These are phyloP conservation scores for Cheirogaleus major DNA, from an alignment of 2,797 vertebrate species.

Conservation along the genomic window DNA sequence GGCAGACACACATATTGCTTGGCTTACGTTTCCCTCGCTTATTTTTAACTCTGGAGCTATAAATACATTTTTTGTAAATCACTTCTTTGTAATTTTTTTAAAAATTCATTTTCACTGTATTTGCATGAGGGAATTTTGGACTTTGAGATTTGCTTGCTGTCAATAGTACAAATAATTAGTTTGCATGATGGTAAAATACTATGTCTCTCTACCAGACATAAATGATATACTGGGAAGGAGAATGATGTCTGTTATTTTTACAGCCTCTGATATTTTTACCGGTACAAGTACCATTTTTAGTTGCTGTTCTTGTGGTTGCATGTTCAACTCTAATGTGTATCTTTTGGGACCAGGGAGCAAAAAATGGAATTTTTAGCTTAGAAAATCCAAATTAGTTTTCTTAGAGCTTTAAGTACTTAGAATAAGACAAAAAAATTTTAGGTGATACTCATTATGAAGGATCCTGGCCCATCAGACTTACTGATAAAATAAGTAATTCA, in stretches of 20 bases:
- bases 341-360: conserved; percentile 32
- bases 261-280: conserved; percentile 51
- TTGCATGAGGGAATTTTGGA: conserved; percentile 12
- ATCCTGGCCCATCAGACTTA: background rate
- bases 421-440: background rate
- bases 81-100: conserved; percentile 43
- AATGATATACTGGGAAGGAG: background rate
- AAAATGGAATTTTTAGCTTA: conserved; percentile 45
- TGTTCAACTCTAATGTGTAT: conserved; percentile 28
- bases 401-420: conserved; percentile 4
- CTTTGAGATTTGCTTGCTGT: conserved; percentile 43
- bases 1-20: conserved; percentile 70
- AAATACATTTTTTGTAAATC: conserved; percentile 60
- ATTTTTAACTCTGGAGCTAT: conserved; percentile 70
- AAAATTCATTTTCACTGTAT: conserved; percentile 50
- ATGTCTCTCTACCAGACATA: background rate
- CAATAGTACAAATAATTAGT: conserved; percentile 20
- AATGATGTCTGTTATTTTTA: conserved; percentile 47
- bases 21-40: conserved; percentile 67
- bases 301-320: conserved; percentile 43
- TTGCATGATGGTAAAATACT: background rate
- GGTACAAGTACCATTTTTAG: conserved; percentile 34
- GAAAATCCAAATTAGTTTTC: conserved; percentile 46
- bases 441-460: background rate
- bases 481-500: background rate